phyloP scores from a whole-genome alignment of 2,797 vertebrate species.

The Schizopygopsis malacanthus region DNA sequence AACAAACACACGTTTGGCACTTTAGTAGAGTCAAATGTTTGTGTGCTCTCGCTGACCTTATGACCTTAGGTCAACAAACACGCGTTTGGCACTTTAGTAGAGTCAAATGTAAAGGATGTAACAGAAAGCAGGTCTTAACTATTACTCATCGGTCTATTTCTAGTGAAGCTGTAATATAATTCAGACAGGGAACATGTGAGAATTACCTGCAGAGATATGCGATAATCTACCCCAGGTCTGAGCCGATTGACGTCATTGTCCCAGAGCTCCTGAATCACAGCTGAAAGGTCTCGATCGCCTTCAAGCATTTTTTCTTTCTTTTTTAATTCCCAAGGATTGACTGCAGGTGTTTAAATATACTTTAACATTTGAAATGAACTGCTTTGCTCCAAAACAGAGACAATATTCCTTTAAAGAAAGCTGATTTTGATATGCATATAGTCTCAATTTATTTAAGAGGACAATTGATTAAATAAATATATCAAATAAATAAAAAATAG shows the following conservation, averaged over 20 bases:
- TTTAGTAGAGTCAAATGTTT: not conserved
- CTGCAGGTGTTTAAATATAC: not conserved
- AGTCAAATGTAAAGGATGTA: not conserved
- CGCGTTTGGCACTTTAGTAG: not conserved
- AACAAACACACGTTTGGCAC: not conserved
- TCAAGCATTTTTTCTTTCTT: slow-evolving; percentile 71
- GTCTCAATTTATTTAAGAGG: too few species aligned
- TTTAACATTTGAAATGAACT: not conserved
- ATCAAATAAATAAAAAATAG: not conserved
- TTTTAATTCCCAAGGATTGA: not conserved
- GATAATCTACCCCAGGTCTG: slow-evolving; percentile 80
- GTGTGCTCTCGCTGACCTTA: slow-evolving; percentile 1
- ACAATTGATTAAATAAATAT: not conserved
- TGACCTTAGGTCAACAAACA: slow-evolving; percentile 17
- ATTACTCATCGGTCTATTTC: not conserved
- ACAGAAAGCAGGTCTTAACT: not conserved
- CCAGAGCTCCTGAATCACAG: slow-evolving; percentile 81
- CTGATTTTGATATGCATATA: too few species aligned
- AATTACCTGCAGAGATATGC: slow-evolving; percentile 81
- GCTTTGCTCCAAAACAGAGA: slow-evolving; percentile 4
- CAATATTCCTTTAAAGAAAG: not conserved
- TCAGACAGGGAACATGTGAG: not conserved
- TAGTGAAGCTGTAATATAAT: not conserved
- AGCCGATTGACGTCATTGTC: slow-evolving; percentile 80
- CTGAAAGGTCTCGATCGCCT: slow-evolving; percentile 76